Conservation (phyloP, 2,797 vertebrate species). For the Luscinia luscinia region DNA sequence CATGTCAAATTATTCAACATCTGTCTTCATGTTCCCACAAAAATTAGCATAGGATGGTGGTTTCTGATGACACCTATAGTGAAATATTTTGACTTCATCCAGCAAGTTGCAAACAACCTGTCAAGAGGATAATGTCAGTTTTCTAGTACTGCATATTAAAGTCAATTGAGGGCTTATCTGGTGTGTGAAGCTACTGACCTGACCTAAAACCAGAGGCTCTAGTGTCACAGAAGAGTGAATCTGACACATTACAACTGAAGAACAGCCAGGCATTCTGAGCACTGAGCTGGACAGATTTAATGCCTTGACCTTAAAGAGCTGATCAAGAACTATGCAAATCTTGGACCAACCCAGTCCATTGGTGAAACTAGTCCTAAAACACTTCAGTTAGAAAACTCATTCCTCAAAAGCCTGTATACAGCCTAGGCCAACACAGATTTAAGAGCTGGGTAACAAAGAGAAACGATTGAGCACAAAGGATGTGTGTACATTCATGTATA, state of each 20-base stretch:
- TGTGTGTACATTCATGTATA: accelerated
- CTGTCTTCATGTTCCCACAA: slow-evolving; percentile 83
- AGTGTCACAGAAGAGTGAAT: slow-evolving; percentile 9
- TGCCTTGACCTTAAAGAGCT: background rate
- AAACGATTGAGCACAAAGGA: background rate
- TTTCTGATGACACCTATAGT: slow-evolving; percentile 82
- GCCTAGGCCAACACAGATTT: background rate
- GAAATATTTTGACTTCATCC: slow-evolving; percentile 85
- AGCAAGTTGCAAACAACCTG: slow-evolving; percentile 84
- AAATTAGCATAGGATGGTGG: slow-evolving; percentile 86
- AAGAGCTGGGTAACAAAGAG: background rate
- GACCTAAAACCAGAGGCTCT: slow-evolving; percentile 30
- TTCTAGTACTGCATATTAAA: slow-evolving; percentile 77
- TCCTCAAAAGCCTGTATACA: background rate
- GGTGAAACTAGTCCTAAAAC: background rate
- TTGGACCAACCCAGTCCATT: background rate
- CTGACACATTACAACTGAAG: background rate
- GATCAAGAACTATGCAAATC: background rate
- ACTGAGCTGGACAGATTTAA: background rate
- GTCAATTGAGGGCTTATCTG: slow-evolving; percentile 68
- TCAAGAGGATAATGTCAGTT: slow-evolving; percentile 82
- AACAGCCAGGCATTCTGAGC: background rate
- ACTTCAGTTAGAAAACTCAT: background rate
- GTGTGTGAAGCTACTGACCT: slow-evolving; percentile 35
- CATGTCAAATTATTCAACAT: slow-evolving; percentile 84